Evolutionary conservation across 2,113 vertebrate genomes (phyloP).

Genomic region (Pedetes capensis): DNA sequence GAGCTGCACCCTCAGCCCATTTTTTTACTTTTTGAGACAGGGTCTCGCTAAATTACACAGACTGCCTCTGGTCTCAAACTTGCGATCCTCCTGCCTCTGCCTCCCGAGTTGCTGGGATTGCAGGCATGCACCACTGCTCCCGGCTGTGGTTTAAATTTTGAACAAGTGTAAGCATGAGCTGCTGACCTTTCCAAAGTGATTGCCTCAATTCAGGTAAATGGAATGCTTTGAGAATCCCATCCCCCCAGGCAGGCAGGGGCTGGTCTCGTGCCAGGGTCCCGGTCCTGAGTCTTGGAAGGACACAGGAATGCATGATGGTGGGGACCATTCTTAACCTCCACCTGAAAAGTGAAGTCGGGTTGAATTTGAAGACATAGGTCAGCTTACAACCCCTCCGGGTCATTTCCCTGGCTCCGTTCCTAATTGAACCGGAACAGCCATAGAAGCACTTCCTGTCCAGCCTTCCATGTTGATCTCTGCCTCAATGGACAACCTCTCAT

Average conservation of each 20-base stretch:
- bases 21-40: too few species aligned
- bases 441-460: background rate
- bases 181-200: background rate
- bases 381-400: too few species aligned
- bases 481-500: too few species aligned
- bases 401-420: background rate
- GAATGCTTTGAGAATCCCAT: background rate
- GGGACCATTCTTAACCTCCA: background rate
- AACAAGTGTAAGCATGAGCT: background rate
- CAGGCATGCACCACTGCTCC: too few species aligned
- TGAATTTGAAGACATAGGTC: background rate
- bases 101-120: too few species aligned
- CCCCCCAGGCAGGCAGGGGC: background rate
- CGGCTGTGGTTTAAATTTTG: too few species aligned
- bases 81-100: too few species aligned
- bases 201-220: background rate
- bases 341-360: fast-evolving
- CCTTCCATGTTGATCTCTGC: too few species aligned
- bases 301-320: fast-evolving
- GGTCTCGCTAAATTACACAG: too few species aligned
- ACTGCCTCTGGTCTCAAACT: too few species aligned
- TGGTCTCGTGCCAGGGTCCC: fast-evolving
- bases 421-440: background rate
- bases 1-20: too few species aligned
- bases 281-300: background rate